Evolutionary conservation across 2,888 invertebrate species (phyloP), one percentile per base, ranked within the genome.

Genomic region (Parthenolecanium corni): DNA sequence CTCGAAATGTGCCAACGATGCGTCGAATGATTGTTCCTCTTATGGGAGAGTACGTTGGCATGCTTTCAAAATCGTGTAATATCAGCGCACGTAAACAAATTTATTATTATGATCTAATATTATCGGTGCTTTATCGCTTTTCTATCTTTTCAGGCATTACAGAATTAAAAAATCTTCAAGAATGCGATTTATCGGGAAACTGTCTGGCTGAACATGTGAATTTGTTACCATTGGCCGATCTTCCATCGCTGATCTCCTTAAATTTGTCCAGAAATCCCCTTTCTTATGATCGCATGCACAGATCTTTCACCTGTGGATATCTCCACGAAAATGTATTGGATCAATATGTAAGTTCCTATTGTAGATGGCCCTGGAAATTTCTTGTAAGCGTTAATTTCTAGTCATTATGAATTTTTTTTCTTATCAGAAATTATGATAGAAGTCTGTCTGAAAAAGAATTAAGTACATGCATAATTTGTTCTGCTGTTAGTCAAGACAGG

Each of bases 121-220:
- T n/a, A 23, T 23, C 18, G 4, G 21, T 21, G n/a, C n/a, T 46
- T n/a, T 20, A 52, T 42, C 11, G 51, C 9, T 52, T 51, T 11
- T 44, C 63, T 62, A 51, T 20, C 14, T 21, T 68, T 66, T 23
- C 64, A 76, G 76, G 76, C 51, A 69, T 84, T 38, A 73, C 77
- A 36, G 73, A 75, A 49, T 71, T 84, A 46, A 76, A 77, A 64
- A 77, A 77, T 66, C 69, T 85, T 20, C 74, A 73, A 12, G 79
- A 80, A 69, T 72, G 84, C 52, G 82, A 84, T 73, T 70, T 84
- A 52, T 79, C 82, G 0, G 78, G 79, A 62, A 85, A 84, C 71
- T 82, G 79, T 69, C 71, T 85, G 63, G 70, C 80, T 14, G 79
- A 82, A 66, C 83, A 83, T 70, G 72, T 75, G n/a, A 72, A 73